Percentiles rank a stretch among this genome's conserved stretches.
Conservation (phyloP, 2,797 vertebrate genomes). For the Microhierax caerulescens region DNA sequence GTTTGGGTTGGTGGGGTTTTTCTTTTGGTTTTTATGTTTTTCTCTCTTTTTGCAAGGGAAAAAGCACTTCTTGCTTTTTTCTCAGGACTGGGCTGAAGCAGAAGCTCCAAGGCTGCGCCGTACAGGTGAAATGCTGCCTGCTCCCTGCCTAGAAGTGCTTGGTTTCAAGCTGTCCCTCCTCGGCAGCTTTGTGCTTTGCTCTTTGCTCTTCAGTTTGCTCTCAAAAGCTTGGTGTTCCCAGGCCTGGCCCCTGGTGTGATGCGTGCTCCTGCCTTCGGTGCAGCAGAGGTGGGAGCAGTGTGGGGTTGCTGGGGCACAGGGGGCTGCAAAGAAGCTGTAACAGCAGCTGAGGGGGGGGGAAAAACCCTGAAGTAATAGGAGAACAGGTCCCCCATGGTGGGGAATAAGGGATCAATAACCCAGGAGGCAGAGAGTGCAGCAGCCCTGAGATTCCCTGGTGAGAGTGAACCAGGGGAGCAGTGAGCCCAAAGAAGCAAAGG, state of each 20-base stretch:
- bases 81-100: background rate
- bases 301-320: fast-evolving
- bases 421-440: background rate
- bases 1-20: background rate
- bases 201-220: background rate
- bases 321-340: background rate
- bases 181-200: background rate
- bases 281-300: fast-evolving
- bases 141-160: background rate
- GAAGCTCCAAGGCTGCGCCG: fast-evolving
- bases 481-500: background rate
- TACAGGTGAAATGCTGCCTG: fast-evolving
- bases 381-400: fast-evolving
- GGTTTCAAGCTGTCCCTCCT: background rate
- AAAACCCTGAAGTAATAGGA: background rate
- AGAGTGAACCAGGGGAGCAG: background rate
- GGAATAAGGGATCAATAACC: background rate
- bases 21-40: too few species aligned
- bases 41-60: background rate
- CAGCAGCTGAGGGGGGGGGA: background rate
- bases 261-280: fast-evolving
- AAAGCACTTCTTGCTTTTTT: too few species aligned
- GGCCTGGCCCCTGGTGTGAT: fast-evolving
- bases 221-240: background rate
- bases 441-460: background rate